Percentiles rank a stretch among this genome's conserved stretches.
These are phyloP conservation scores for Mirounga angustirostris DNA, from an alignment of 2,113 vertebrate species.

Conservation along the genomic window DNA sequence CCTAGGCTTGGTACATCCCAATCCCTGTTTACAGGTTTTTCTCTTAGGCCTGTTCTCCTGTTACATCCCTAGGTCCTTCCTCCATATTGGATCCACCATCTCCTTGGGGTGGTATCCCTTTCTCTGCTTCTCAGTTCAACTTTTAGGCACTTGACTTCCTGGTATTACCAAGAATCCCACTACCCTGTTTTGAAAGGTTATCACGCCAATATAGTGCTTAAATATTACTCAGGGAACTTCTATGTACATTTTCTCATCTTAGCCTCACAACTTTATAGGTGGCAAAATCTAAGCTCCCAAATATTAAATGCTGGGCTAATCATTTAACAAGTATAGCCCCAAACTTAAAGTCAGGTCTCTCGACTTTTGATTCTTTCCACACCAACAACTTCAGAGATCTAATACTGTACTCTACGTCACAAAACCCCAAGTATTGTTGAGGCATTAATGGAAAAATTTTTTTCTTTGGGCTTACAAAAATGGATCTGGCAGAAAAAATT, in stretches of 20 bases:
- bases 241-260: neutral
- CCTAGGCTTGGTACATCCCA: neutral
- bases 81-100: neutral
- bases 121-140: neutral
- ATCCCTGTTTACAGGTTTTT: neutral
- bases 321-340: constrained; percentile 6
- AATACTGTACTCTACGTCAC: neutral
- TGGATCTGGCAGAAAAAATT: constrained; percentile 9
- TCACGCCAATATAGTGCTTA: neutral
- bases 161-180: neutral
- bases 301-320: neutral
- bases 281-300: neutral
- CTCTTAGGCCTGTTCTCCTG: neutral
- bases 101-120: neutral
- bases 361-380: neutral
- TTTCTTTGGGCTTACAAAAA: constrained; percentile 39
- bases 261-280: neutral
- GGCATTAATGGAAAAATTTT: neutral
- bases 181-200: neutral
- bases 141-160: constrained; percentile 11
- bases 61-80: neutral
- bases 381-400: neutral
- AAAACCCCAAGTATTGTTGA: constrained; percentile 35
- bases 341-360: neutral
- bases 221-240: neutral